These are phyloP conservation scores for Octodonta nipae DNA, from an alignment of 2,888 invertebrate genomes.

Conservation along the genomic window DNA sequence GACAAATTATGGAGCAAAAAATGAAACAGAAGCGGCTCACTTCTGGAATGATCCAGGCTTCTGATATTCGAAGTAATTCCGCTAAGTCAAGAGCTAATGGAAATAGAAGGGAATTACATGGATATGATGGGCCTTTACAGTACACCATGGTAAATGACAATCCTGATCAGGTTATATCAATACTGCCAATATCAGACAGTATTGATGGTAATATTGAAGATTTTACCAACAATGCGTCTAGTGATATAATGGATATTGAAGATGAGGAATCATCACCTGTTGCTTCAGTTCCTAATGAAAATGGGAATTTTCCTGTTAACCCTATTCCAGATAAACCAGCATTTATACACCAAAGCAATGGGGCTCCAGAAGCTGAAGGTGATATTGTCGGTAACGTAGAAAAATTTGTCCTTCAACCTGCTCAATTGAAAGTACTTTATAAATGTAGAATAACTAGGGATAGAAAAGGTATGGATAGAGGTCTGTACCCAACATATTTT, in stretches of 20 bases:
- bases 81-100: slow-evolving; percentile 52
- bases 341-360: slow-evolving; percentile 26
- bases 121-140: slow-evolving; percentile 79
- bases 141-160: slow-evolving; percentile 63
- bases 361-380: slow-evolving; percentile 53
- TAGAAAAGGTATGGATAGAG: slow-evolving; percentile 94
- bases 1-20: slow-evolving; percentile 77
- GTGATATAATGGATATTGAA: slow-evolving; percentile 37
- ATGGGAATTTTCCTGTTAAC: slow-evolving; percentile 30
- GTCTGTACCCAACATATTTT: slow-evolving; percentile 95
- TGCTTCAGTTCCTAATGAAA: slow-evolving; percentile 34
- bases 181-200: slow-evolving; percentile 26
- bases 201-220: slow-evolving; percentile 28
- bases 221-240: slow-evolving; percentile 19
- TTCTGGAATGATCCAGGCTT: slow-evolving; percentile 76
- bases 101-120: slow-evolving; percentile 53
- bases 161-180: slow-evolving; percentile 57
- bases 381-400: slow-evolving; percentile 81
- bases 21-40: slow-evolving; percentile 76
- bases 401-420: slow-evolving; percentile 82
- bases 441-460: slow-evolving; percentile 96
- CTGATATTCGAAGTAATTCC: slow-evolving; percentile 60
- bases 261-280: slow-evolving; percentile 50
- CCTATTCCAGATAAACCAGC: slow-evolving; percentile 28
- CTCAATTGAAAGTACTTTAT: slow-evolving; percentile 78